phyloP scores from a whole-genome alignment of 2,888 invertebrate genomes.

The Drosophila multiciliata region DNA sequence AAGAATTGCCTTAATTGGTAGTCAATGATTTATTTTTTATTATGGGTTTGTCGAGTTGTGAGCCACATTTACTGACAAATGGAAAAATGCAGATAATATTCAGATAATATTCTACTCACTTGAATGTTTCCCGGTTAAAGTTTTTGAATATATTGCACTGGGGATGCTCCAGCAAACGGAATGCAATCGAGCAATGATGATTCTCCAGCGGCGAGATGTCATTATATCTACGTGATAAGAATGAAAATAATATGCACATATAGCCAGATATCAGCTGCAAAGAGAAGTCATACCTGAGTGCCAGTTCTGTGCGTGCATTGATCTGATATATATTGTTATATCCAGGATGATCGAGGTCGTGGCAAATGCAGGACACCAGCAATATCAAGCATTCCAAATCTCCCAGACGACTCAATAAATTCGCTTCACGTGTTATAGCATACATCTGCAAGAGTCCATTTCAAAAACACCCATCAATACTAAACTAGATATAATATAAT shows the following conservation, averaged over 20 bases:
- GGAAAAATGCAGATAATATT: not conserved
- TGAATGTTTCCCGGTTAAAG: conserved; percentile 87
- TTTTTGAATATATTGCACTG: conserved; percentile 92
- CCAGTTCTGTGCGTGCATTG: conserved; percentile 93
- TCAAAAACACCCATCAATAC: not conserved
- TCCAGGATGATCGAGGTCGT: conserved; percentile 92
- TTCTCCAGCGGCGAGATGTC: conserved; percentile 94
- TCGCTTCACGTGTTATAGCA: conserved; percentile 90
- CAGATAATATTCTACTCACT: conserved; percentile 80
- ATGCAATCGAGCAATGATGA: conserved; percentile 94
- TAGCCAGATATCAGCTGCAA: not conserved
- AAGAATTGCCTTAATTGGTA: no score
- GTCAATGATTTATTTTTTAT: not conserved
- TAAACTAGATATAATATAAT: not conserved
- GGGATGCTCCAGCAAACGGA: conserved; percentile 91
- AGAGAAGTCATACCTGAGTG: conserved; percentile 86
- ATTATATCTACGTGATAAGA: conserved; percentile 87
- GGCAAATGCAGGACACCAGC: conserved; percentile 92
- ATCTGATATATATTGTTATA: conserved; percentile 93
- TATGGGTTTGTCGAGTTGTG: not conserved
- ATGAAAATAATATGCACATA: no score
- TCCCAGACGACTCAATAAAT: conserved; percentile 89
- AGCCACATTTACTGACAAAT: not conserved
- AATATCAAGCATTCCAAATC: conserved; percentile 91
- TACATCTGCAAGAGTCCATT: conserved; percentile 88